Base-by-base conservation (phyloP, 2,888 invertebrate genomes). In the Hypsopygia costalis region DNA sequence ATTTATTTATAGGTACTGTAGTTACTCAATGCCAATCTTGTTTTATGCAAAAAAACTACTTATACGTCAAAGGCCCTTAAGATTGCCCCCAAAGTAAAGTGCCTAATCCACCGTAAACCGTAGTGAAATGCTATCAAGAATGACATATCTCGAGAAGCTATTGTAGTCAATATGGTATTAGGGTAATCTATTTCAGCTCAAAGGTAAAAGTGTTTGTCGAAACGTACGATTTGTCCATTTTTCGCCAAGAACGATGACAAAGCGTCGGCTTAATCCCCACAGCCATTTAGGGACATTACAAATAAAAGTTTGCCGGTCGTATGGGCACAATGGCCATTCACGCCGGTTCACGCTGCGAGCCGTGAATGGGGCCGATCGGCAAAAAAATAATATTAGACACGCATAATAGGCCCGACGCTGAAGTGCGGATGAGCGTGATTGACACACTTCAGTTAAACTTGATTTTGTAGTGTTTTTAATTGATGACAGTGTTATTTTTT, bases 371-470 rank as follows among this genome's bases (percentile, higher is more conserved):
- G 16, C 74, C 74, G 57, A 71, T 50, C 69, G 75, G 65, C 70
- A 71, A 86, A 87, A 86, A 88, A 85, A 88, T 74, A n/a, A 78
- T 87, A 88, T 87, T 86, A 87, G 85, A 72, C 75, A 77, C 82
- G 81, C 81, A 81, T 83, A 83, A 83, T 81, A 71, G 79, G 53
- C 55, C 58, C 68, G 71, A 77, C 65, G 72, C 72, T 54, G 66
- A 56, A 60, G 65, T 65, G 64, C 53, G 58, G 67, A 66, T 62
- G 41, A 40, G 38, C 27, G 27, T 9, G 45, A 46, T 46, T 43
- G 46, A 46, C 46, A 40, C 36, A 28, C 41, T 21, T 38, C 27
- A 29, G 32, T 21, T 16, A 34, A 37, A 37, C 42, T 31, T 33
- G 39, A 30, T 28, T 43, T 29, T 10, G 27, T 25, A 25, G 25